Evolutionary conservation across 2,113 vertebrate species (phyloP).

Genomic region (Orthonyx spaldingii): DNA sequence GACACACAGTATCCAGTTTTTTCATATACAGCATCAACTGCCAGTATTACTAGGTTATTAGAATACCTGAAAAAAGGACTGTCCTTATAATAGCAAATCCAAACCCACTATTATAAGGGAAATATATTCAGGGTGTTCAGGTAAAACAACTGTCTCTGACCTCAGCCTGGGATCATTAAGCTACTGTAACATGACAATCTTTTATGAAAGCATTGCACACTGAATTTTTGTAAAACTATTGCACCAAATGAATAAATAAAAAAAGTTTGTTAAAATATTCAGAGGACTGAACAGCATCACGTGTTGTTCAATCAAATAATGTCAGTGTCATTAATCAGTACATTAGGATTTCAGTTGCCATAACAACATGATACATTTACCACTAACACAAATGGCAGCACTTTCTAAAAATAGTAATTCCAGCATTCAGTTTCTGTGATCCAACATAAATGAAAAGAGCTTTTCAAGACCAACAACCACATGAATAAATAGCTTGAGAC

Average conservation of each 20-base stretch:
- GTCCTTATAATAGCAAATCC: background rate
- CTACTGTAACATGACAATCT: background rate
- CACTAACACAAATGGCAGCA: constrained; percentile 61
- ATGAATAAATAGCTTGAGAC: background rate
- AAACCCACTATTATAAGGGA: background rate
- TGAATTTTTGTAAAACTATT: background rate
- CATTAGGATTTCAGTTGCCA: constrained; percentile 64
- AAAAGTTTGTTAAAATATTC: constrained; percentile 38
- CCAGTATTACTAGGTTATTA: background rate
- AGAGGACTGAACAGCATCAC: constrained; percentile 13
- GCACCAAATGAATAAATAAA: constrained; percentile 3
- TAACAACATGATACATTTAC: constrained; percentile 68
- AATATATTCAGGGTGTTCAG: background rate
- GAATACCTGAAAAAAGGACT: background rate
- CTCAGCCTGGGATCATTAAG: background rate
- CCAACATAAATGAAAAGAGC: constrained; percentile 1
- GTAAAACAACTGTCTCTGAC: background rate
- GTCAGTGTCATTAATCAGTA: constrained; percentile 64
- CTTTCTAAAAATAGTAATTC: constrained; percentile 61
- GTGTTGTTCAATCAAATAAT: constrained; percentile 47
- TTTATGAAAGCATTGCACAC: background rate
- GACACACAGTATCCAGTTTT: background rate
- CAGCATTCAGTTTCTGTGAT: constrained; percentile 46
- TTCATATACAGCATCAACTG: background rate
- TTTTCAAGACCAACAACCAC: constrained; percentile 10